phyloP scores from a whole-genome alignment of 2,797 vertebrate species.

The Acanthurus leucopareius region DNA sequence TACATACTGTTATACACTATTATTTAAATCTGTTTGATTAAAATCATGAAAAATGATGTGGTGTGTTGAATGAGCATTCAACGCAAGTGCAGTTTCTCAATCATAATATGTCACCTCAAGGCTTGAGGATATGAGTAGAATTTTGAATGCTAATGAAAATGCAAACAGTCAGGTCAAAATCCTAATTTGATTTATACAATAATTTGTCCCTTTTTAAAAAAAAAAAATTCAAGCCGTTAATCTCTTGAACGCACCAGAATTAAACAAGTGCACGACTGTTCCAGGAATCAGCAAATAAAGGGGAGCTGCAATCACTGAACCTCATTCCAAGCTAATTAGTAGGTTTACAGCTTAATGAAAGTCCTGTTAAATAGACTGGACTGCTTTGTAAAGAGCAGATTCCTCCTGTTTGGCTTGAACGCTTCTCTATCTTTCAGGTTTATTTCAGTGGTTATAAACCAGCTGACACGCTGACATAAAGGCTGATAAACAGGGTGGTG shows the following conservation, averaged over 20 bases:
- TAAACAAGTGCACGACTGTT: neutral
- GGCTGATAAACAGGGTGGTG: constrained; percentile 11
- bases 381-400: constrained; percentile 31
- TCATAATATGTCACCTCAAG: neutral
- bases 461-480: constrained; percentile 25
- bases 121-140: neutral
- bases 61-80: neutral
- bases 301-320: constrained; percentile 21
- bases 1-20: neutral
- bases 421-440: constrained; percentile 29
- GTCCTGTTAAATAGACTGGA: constrained; percentile 29
- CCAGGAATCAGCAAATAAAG: neutral
- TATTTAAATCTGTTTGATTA: neutral
- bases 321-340: constrained; percentile 49
- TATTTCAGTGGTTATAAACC: constrained; percentile 20
- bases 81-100: neutral
- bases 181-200: neutral
- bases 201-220: neutral
- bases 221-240: neutral
- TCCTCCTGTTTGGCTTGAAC: constrained; percentile 40
- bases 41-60: neutral
- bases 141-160: neutral
- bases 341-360: constrained; percentile 38
- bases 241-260: neutral
- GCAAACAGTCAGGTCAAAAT: neutral